Evolutionary conservation across 1,140 invertebrate genomes (phyloP).

Genomic region (Gryllus bimaculatus): DNA sequence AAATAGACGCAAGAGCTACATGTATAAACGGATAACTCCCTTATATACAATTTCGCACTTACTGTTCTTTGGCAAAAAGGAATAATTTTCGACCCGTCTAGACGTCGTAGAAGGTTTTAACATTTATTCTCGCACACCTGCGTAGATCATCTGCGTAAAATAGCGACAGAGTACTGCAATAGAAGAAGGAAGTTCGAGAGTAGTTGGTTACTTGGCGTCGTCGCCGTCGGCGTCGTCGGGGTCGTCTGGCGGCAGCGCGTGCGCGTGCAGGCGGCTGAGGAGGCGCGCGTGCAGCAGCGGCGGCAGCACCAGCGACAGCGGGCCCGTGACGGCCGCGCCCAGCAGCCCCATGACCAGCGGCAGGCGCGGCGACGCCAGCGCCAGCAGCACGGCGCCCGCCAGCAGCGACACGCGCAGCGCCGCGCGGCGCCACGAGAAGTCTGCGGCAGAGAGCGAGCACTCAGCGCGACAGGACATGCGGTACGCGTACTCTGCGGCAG

Average conservation of each 20-base stretch:
- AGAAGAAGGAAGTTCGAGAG: no score
- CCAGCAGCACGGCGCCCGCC: background rate
- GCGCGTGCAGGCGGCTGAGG: background rate
- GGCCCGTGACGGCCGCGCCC: background rate
- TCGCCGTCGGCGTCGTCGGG: background rate
- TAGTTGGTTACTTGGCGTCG: background rate
- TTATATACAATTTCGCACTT: no score
- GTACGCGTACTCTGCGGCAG: no score
- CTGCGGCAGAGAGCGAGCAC: background rate
- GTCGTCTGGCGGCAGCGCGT: background rate
- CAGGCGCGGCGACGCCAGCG: background rate
- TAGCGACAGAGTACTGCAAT: no score
- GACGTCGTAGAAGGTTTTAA: no score
- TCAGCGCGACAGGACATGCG: no score
- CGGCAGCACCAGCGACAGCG: background rate
- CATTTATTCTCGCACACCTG: background rate
- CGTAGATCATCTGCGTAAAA: background rate
- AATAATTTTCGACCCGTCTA: no score
- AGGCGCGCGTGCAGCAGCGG: background rate
- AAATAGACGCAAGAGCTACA: no score
- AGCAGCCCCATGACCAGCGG: background rate
- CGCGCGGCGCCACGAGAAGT: background rate
- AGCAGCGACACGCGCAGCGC: background rate
- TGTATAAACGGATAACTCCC: no score
- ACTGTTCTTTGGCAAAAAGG: no score